Evolutionary conservation across 2,797 vertebrate genomes (phyloP).

Genomic region (Sardinella longiceps): DNA sequence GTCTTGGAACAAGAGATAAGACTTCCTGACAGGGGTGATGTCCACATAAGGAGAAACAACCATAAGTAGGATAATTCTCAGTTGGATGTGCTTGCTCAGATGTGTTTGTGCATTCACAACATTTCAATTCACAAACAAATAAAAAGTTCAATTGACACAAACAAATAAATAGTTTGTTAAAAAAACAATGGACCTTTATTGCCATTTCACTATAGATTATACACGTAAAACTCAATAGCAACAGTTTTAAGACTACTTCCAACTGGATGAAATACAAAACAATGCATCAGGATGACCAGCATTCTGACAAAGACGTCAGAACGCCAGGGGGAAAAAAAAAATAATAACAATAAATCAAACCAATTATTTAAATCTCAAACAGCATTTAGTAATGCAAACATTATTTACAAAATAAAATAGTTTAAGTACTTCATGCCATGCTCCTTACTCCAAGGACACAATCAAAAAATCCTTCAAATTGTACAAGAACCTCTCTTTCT

Average conservation of each 20-base stretch:
- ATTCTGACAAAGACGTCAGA: constrained; percentile 57
- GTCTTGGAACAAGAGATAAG: no score
- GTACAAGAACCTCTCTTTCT: constrained; percentile 73
- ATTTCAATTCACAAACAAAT: neutral
- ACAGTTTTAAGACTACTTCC: constrained; percentile 64
- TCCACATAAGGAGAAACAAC: neutral
- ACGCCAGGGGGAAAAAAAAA: constrained; percentile 42
- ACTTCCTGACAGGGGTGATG: neutral
- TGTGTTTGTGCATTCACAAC: neutral
- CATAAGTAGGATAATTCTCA: neutral
- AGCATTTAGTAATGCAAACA: constrained; percentile 84
- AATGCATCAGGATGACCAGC: constrained; percentile 54
- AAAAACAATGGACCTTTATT: constrained; percentile 67
- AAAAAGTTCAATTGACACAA: neutral
- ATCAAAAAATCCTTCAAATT: constrained; percentile 75
- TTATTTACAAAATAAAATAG: constrained; percentile 90
- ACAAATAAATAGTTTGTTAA: constrained; percentile 56
- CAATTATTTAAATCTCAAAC: constrained; percentile 55
- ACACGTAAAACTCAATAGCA: constrained; percentile 66
- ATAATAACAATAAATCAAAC: neutral
- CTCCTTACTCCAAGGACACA: constrained; percentile 81
- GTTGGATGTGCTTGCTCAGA: neutral
- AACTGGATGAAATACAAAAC: constrained; percentile 70
- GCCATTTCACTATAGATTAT: constrained; percentile 72
- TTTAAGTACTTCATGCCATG: constrained; percentile 89